phyloP scores from a whole-genome alignment of 1,140 invertebrate species.

The Euglossa dilemma region DNA sequence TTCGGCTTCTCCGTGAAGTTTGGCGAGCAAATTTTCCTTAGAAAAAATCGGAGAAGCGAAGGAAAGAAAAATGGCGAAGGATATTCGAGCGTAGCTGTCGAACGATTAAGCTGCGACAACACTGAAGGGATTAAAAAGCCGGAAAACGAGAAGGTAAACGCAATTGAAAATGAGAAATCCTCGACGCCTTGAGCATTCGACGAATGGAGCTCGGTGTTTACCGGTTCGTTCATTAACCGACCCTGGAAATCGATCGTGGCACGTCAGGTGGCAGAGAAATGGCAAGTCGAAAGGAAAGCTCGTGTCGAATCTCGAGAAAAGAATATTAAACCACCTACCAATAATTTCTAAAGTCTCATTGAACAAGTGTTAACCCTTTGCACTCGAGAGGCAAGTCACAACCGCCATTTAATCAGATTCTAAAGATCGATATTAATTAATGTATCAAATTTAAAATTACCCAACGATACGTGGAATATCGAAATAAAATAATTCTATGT shows the following conservation, averaged over 20 bases:
- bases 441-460: no score
- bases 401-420: no score
- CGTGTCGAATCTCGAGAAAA: neutral
- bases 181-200: neutral
- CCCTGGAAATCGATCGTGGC: slow-evolving; percentile 4
- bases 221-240: slow-evolving; percentile 10
- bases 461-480: no score
- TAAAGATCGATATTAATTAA: no score
- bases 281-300: neutral
- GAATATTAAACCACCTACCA: neutral
- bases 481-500: no score
- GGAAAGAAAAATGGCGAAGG: no score
- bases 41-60: neutral
- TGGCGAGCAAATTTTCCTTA: neutral
- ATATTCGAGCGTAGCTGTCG: neutral
- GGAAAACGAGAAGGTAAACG: slow-evolving; percentile 30
- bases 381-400: no score
- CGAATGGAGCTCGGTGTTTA: neutral
- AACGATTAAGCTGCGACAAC: slow-evolving; percentile 24
- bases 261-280: neutral
- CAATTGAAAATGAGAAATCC: slow-evolving; percentile 12
- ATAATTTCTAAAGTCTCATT: no score
- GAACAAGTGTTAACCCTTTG: no score
- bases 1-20: neutral
- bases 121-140: slow-evolving; percentile 1